Base-by-base conservation (phyloP, 2,888 invertebrate species). In the Ochropleura leucogaster region DNA sequence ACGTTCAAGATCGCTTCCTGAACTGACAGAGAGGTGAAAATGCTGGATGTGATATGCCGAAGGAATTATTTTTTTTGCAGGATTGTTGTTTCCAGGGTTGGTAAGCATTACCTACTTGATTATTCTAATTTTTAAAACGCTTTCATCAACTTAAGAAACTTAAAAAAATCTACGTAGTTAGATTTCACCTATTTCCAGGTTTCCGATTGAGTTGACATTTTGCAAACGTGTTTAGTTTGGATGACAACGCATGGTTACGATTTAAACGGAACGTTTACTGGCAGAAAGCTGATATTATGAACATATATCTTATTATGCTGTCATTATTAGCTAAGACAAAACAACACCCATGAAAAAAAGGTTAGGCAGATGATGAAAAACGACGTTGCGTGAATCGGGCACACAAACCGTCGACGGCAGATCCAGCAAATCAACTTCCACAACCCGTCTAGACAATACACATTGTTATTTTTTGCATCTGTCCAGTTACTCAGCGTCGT, bases 381-480 rank as follows among this genome's bases (percentile, higher is more conserved):
- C 30, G 30, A 30, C 1, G 30, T 30, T 30, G 30, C 30, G 30
- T 30, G 30, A 57, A 30, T 57, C 7, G 18, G 6, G 20, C 3
- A 14, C 14, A 42, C 6, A 53, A 14, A 18, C 7, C n/a, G 14
- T 6, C 53, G n/a, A 71, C 68, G 82, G 14, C 88, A 75, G 74
- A 87, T 89, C 88, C 53, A 89, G 87, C 47, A 12, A 14, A 42
- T 76, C 18, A 75, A 86, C 51, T 62, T 70, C 68, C 68, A 49
- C 65, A 40, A 59, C 66, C 20, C 53, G 67, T 69, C 57, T 77
- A 89, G 79, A 93, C 93, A 92, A 91, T 91, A 83, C 86, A 80
- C 89, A 92, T 92, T 93, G 92, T 91, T 88, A 85, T 91, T 90
- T 88, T 75, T 83, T 89, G 79, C 82, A 83, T 63, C 77, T 84